These are phyloP conservation scores for Ciona savignyi DNA, from an alignment of 23 tunicate genomes.

Conservation along the genomic window DNA sequence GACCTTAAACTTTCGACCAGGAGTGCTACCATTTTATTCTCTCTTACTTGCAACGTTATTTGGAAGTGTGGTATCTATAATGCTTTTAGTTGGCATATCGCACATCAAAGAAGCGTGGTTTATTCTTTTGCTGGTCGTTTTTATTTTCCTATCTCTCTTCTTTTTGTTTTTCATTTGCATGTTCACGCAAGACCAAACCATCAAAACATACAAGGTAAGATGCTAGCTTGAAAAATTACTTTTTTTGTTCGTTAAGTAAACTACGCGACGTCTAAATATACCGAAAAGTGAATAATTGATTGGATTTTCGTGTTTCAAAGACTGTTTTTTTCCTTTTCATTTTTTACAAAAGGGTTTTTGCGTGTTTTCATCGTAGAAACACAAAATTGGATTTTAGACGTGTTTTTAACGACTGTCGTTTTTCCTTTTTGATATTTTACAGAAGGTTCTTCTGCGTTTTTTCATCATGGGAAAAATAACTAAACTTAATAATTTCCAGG, in stretches of 20 bases:
- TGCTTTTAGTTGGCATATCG: neutral
- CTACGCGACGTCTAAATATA: no score
- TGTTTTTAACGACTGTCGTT: no score
- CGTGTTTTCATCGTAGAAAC: no score
- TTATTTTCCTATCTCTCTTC: neutral
- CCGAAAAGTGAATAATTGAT: no score
- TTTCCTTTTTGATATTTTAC: no score
- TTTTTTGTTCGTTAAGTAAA: no score
- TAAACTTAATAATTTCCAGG: neutral
- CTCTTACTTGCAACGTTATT: constrained; percentile 6
- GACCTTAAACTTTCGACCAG: constrained; percentile 29
- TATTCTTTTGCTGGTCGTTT: neutral
- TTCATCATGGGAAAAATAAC: no score
- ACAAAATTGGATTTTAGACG: no score
- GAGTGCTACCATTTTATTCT: constrained; percentile 28
- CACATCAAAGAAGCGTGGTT: neutral
- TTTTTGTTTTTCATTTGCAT: neutral
- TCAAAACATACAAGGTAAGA: neutral
- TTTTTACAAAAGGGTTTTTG: no score
- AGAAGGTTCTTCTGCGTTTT: no score
- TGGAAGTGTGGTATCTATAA: neutral
- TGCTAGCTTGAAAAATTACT: no score
- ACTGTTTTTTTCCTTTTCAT: neutral
- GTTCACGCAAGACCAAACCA: neutral
- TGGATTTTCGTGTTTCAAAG: neutral